Base-by-base conservation (phyloP, 1,140 invertebrate species). In the Saccostrea glomerata region DNA sequence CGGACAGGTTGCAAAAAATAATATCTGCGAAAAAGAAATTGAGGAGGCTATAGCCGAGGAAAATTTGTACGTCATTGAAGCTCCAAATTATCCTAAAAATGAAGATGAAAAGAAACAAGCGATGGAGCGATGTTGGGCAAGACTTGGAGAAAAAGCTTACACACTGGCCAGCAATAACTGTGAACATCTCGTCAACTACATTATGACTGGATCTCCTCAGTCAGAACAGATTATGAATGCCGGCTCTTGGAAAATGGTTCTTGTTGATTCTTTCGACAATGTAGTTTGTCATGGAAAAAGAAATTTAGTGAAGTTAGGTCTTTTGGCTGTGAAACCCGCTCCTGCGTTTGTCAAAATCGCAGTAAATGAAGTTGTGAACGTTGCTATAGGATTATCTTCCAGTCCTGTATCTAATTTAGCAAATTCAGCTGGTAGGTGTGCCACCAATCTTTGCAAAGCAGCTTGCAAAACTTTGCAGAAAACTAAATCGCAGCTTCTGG, bases 141-240 rank as follows among this genome's bases (percentile, higher is more conserved):
- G 58, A 20, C 20, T 60, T 4, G 66, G 66, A 73, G 66, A 73
- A 30, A 73, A 73, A 13, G 66, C 66, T 7, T 73, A 73, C 23
- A 25, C n/a, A 12, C 25, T 73, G 66, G 66, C 66, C n/a, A 23
- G 25, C 36, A 73, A 30, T 25, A 73, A 25, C 23, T 73, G 66
- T 30, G 66, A 73, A 13, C 66, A 73, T 73, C 66, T 73, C 23
- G 66, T 73, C 25, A 25, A 20, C 20, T 73, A 73, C 23, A 73
- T 73, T 25, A 23, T 73, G 23, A 73, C 66, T 3, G 66, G 23
- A 25, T 7, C 9, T 0, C 23, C 66, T 9, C 25, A 25, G 25
- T 73, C 66, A 73, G 66, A 73, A 23, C 66, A 73, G 66, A 73
- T 73, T 25, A 30, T 7, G 23, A 73, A 73, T 6, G 66, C 66